Base-by-base conservation (phyloP, 2,888 invertebrate genomes). In the Platycheirus rosarum region DNA sequence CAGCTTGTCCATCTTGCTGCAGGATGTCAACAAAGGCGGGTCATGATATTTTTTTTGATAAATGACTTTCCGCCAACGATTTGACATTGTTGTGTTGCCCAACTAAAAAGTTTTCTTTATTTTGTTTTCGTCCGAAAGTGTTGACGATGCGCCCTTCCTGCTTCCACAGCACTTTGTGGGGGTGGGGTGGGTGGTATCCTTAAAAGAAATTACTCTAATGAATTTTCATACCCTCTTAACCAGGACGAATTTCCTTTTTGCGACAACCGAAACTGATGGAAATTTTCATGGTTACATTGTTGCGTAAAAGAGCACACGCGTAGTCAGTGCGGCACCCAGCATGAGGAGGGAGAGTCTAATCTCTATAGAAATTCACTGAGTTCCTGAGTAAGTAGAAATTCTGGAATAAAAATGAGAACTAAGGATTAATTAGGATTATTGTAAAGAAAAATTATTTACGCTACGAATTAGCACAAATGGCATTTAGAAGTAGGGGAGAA, bases 171-270 rank as follows among this genome's bases (percentile, higher is more conserved):
- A n/a, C 20, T 14, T 8, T 9, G 11, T 7, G n/a, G 13, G 46
- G 14, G 37, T 20, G 29, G 29, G 9, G 7, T 9, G 20, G 8
- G 14, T 2, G 5, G 18, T 57, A 2, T 53, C 9, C 82, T 85
- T 69, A 78, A 79, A 85, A 85, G 86, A 87, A 87, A 87, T 86
- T 85, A 86, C 85, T 87, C 85, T 86, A 86, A 86, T 86, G 86
- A 86, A 86, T 86, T 86, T 87, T 85, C 76, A 70, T 82, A 76
- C 71, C 66, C 80, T 66, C 76, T 76, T 76, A 71, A 71, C 80
- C 70, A 71, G 80, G 80, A 57, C 71, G 71, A 82, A 82, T 82
- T 82, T 82, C 80, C 80, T 62, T 76, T 75, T 66, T 76, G 80
- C 53, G 80, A 82, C 80, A 76, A 76, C 76, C 71, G 71, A 76